Percentiles rank a stretch among this genome's conserved stretches.
phyloP scores from a whole-genome alignment of 2,888 invertebrate genomes.

The Balanococcus diminutus region DNA sequence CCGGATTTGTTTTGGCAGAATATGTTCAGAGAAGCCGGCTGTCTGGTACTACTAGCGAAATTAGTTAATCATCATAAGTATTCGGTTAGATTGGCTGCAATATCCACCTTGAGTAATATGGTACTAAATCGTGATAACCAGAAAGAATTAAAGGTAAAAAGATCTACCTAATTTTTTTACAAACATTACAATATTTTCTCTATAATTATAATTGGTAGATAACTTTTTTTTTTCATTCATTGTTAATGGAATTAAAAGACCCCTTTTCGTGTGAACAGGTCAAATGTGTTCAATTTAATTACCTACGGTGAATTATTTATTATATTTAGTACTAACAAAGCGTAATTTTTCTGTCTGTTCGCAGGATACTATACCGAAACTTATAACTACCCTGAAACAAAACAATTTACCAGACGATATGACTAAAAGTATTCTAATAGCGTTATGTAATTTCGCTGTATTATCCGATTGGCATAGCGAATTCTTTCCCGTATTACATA shows the following conservation, averaged over 20 bases:
- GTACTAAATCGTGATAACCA: constrained; percentile 65
- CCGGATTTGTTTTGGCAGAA: constrained; percentile 61
- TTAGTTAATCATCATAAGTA: constrained; percentile 62
- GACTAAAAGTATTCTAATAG: constrained; percentile 62
- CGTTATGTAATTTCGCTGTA: constrained; percentile 65
- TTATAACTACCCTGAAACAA: constrained; percentile 62
- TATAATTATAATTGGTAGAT: no score
- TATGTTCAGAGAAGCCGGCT: constrained; percentile 64
- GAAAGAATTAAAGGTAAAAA: constrained; percentile 64
- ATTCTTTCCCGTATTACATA: constrained; percentile 63
- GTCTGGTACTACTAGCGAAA: constrained; percentile 62
- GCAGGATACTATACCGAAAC: constrained; percentile 64
- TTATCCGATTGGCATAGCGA: constrained; percentile 64
- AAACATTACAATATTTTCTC: no score
- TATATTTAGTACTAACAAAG: not conserved
- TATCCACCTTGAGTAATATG: constrained; percentile 65
- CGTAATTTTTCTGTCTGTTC: not conserved
- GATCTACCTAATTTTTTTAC: no score
- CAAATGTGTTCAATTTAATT: not conserved
- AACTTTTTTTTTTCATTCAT: no score
- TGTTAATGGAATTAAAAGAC: not conserved
- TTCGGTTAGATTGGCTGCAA: constrained; percentile 62
- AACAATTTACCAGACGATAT: constrained; percentile 59
- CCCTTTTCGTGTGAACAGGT: not conserved
- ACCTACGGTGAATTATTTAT: not conserved